Evolutionary conservation across 2,888 invertebrate species (phyloP), one percentile per base, ranked within the genome.

Genomic region (Thymelicus lineola): DNA sequence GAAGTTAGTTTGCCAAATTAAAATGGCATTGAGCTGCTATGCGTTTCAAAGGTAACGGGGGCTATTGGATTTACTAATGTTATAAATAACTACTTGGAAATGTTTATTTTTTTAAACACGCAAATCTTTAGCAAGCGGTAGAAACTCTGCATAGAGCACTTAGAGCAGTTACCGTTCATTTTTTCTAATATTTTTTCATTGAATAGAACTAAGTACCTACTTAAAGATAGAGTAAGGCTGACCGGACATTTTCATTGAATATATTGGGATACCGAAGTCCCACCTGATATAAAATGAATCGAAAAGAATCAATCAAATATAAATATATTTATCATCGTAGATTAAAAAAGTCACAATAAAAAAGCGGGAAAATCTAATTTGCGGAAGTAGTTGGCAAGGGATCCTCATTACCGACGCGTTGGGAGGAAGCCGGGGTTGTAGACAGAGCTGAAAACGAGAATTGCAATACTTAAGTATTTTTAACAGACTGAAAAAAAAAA

Each of bases 1-100:
- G 83, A 85, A 84, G 77, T 76, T 76, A 76, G 71, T 74, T 77
- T 78, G 83, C 82, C 82, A 81, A 84, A 82, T 82, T 75, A 73
- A 80, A 79, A 79, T 77, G 80, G 75, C 85, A 82, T 83, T 85
- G 86, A 77, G 71, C 36, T 58, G 59, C 28, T 58, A 28, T 58
- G 17, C 35, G 9, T 38, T 66, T 58, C 48, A 48, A 48, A 46
- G 35, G 6, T 58, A 35, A 35, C 7, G 9, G 42, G 14, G 42
- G 20, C 7, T 38, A 63, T 35, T 53, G 15, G 6, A 53, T 60
- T 60, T 61, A 28, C 55, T 42, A 28, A 64, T n/a, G 14, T 55
- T 35, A 55, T 55, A 35, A 55, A 35, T 55, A 55, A 14, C 7
- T 55, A 4, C 6, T 20, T 20, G 4, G 10, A 20, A 3, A 20